Evolutionary conservation across 2,797 vertebrate species (phyloP).

Genomic region (Lepus townsendii): DNA sequence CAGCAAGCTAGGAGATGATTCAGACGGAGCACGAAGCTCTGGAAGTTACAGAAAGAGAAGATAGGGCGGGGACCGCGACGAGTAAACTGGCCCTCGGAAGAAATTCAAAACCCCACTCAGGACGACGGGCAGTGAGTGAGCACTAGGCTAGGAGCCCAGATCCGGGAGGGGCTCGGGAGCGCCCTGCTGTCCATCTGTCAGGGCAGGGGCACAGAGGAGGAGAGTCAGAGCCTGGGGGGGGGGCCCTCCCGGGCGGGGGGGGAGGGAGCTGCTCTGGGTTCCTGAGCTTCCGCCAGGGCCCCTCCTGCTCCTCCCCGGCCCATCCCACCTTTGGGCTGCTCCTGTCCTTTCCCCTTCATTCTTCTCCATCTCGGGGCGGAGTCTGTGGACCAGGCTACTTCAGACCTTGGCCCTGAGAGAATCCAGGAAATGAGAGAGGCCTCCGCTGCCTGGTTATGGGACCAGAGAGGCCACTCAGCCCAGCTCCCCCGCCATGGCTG

Average conservation of each 20-base stretch:
- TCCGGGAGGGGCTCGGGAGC: fast-evolving
- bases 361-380: not conserved
- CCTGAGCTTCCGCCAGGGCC: not conserved
- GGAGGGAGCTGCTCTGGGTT: not conserved
- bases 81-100: not conserved
- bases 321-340: not conserved
- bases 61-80: not conserved
- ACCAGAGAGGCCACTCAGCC: not conserved
- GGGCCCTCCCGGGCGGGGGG: too few species aligned
- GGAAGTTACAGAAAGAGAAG: not conserved
- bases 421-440: not conserved
- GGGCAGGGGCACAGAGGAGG: not conserved
- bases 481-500: not conserved
- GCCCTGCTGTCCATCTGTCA: not conserved
- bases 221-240: not conserved
- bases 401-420: conserved; percentile 21
- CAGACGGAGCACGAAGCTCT: not conserved
- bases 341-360: conserved; percentile 46
- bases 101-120: not conserved
- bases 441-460: conserved; percentile 11
- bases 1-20: not conserved
- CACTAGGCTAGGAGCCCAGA: not conserved
- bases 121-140: not conserved
- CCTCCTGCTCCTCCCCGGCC: not conserved
- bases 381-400: not conserved